Conservation (phyloP, 2,797 vertebrate species). For the Astyanax mexicanus region DNA sequence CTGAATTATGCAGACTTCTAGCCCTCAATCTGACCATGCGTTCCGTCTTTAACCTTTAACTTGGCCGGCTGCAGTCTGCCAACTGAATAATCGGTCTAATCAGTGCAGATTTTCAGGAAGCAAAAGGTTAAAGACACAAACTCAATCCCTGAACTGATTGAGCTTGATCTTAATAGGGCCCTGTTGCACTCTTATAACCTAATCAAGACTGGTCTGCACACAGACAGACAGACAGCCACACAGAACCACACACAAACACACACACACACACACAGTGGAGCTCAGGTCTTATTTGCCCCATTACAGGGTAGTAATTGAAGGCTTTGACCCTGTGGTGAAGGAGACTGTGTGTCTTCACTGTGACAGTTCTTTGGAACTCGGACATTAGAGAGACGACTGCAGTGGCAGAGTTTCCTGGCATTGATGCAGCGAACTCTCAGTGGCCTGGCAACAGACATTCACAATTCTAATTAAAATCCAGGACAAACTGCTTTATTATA, state of each 20-base stretch:
- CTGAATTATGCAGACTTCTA: slow-evolving; percentile 7
- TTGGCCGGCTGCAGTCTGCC: neutral
- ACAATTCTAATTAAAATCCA: slow-evolving; percentile 26
- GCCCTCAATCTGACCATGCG: neutral
- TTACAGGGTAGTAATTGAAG: slow-evolving; percentile 49
- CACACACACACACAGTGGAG: slow-evolving; percentile 33
- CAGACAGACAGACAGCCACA: slow-evolving; percentile 23
- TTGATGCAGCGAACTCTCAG: slow-evolving; percentile 19
- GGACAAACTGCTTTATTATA: slow-evolving; percentile 5
- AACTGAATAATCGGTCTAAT: slow-evolving; percentile 29
- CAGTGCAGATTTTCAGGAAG: slow-evolving; percentile 13
- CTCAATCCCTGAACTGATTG: slow-evolving; percentile 27
- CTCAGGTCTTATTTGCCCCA: slow-evolving; percentile 38
- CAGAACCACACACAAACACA: slow-evolving; percentile 37
- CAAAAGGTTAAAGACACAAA: slow-evolving; percentile 34
- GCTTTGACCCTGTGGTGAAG: slow-evolving; percentile 50
- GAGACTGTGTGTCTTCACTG: slow-evolving; percentile 28
- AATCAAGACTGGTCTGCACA: slow-evolving; percentile 27
- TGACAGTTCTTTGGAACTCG: slow-evolving; percentile 43
- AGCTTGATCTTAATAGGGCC: slow-evolving; percentile 44
- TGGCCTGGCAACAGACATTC: slow-evolving; percentile 35
- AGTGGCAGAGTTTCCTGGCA: slow-evolving; percentile 28
- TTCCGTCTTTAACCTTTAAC: neutral
- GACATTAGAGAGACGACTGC: slow-evolving; percentile 29
- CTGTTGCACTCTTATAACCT: slow-evolving; percentile 43